Evolutionary conservation across 2,113 vertebrate genomes (phyloP).

Genomic region (Thamnophis sirtalis): DNA sequence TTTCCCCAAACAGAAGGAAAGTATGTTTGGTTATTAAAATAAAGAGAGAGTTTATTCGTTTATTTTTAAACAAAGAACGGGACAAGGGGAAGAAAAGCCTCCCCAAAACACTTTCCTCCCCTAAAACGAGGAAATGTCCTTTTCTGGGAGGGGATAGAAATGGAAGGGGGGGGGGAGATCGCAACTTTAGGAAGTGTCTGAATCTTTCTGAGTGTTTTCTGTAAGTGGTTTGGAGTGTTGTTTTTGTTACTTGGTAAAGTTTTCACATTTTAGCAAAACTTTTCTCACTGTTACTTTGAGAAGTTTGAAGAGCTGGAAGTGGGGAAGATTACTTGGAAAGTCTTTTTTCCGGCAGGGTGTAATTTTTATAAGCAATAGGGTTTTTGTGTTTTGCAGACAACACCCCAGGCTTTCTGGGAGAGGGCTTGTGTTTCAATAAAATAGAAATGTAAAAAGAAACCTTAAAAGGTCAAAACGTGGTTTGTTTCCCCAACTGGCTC

Average conservation of each 20-base stretch:
- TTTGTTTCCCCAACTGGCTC: constrained; percentile 9
- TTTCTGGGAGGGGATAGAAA: not conserved
- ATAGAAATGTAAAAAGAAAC: constrained; percentile 48
- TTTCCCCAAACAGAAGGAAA: not conserved
- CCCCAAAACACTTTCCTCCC: not conserved
- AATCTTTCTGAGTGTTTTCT: not conserved
- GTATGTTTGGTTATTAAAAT: constrained; percentile 10
- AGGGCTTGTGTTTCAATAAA: constrained; percentile 29
- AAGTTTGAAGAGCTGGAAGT: not conserved
- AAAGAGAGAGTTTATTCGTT: not conserved
- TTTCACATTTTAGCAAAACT: constrained; percentile 16
- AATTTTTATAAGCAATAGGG: constrained; percentile 27
- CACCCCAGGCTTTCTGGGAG: constrained; percentile 26
- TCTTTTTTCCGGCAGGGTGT: not conserved
- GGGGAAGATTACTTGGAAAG: not conserved
- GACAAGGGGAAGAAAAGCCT: not conserved
- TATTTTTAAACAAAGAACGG: constrained; percentile 19
- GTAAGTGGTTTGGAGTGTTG: not conserved
- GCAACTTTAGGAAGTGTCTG: not conserved
- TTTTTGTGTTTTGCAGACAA: constrained; percentile 26
- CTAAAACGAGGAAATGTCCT: not conserved
- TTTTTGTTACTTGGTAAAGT: constrained; percentile 10
- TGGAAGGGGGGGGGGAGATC: not conserved
- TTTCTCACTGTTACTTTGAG: constrained; percentile 3
- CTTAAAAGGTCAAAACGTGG: constrained; percentile 56